Percentiles rank a stretch among this genome's conserved stretches.
These are phyloP conservation scores for Phortica magna DNA, from an alignment of 2,888 invertebrate species.

Conservation along the genomic window DNA sequence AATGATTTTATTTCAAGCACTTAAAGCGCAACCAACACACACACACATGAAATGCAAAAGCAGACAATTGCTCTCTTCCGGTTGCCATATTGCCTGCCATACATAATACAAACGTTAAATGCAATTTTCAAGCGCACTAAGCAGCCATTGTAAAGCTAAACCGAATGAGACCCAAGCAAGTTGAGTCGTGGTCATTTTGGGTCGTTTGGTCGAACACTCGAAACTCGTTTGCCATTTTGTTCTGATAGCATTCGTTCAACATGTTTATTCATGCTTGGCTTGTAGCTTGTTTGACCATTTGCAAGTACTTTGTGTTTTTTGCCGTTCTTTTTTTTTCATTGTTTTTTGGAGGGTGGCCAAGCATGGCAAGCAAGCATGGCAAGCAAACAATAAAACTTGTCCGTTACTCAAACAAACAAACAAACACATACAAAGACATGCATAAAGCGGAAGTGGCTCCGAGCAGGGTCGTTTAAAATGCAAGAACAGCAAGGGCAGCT, in stretches of 20 bases:
- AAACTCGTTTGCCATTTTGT: background rate
- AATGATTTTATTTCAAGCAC: no score
- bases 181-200: background rate
- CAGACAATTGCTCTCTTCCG: background rate
- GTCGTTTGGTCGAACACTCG: background rate
- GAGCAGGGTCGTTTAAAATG: no score
- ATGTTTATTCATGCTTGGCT: background rate
- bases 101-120: slow-evolving; percentile 5
- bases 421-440: no score
- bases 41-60: background rate
- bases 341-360: background rate
- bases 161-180: background rate
- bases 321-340: no score
- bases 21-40: no score
- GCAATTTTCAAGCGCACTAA: slow-evolving; percentile 1
- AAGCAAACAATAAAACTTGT: slow-evolving; percentile 10
- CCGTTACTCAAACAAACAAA: background rate
- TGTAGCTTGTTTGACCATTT: background rate
- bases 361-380: background rate
- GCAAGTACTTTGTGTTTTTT: background rate
- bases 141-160: background rate
- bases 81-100: background rate
- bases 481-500: no score
- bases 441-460: no score
- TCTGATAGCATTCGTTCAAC: background rate